A percentile compares a stretch with the other conserved stretches of the same genome.
Conservation (phyloP, 2,797 vertebrate genomes). For the Psittacula echo region DNA sequence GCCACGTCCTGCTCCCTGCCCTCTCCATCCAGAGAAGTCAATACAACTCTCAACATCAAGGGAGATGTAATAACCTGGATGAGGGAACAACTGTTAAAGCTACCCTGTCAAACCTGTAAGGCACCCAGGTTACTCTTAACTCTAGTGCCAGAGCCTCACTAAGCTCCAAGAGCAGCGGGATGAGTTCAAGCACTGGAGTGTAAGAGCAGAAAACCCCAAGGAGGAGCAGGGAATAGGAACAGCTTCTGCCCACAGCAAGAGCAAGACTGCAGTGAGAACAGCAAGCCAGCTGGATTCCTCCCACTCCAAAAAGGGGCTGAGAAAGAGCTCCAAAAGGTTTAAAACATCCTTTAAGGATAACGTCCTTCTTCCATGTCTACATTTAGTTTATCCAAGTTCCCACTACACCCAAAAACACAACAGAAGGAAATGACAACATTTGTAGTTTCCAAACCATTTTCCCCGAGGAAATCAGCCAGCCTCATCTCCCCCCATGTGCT, state of each 20-base stretch:
- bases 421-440: neutral
- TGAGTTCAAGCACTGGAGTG: neutral
- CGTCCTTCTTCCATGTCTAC: neutral
- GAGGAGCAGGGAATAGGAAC: neutral
- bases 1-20: neutral
- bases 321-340: neutral
- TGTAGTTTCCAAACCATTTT: neutral
- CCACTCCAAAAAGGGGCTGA: neutral
- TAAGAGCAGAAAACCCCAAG: neutral
- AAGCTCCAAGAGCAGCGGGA: neutral
- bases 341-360: neutral
- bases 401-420: neutral
- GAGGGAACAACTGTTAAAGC: neutral
- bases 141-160: neutral
- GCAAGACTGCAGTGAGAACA: neutral
- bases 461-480: neutral
- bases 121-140: neutral
- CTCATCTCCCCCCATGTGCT: neutral
- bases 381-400: neutral
- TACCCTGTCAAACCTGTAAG: neutral
- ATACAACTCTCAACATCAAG: accelerated
- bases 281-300: neutral
- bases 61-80: neutral
- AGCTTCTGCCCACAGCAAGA: neutral
- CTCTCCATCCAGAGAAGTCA: neutral